These are phyloP conservation scores for Ptychochromis oligacanthus DNA, from an alignment of 2,113 vertebrate genomes.

Conservation along the genomic window DNA sequence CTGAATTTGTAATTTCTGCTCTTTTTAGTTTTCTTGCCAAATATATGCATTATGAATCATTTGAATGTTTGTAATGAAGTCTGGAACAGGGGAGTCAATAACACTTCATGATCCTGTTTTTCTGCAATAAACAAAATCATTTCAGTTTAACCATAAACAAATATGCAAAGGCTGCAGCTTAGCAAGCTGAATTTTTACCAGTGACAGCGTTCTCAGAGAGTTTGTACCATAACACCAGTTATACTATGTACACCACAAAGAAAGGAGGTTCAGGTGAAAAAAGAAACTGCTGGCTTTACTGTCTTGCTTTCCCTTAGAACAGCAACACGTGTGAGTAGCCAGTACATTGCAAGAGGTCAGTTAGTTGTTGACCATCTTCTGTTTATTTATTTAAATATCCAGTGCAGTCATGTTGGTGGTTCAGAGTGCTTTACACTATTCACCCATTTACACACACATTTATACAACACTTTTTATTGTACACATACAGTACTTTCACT, in stretches of 20 bases:
- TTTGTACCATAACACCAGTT: not conserved
- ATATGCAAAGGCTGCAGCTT: not conserved
- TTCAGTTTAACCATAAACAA: not conserved
- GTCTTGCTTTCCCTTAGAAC: not conserved
- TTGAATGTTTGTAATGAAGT: constrained; percentile 1
- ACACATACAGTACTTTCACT: too few relatives aligned
- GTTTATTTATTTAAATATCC: too few relatives aligned
- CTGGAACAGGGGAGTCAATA: not conserved
- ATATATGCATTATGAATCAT: not conserved
- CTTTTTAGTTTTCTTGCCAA: not conserved
- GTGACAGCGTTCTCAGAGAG: not conserved
- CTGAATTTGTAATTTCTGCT: not conserved
- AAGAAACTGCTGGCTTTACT: not conserved
- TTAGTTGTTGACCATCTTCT: too few relatives aligned
- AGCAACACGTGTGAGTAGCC: not conserved
- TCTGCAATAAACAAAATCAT: not conserved
- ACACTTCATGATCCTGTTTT: not conserved
- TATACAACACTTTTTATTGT: too few relatives aligned
- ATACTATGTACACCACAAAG: not conserved
- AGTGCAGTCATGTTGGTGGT: not conserved
- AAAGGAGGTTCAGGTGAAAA: not conserved
- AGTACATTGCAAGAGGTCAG: not conserved
- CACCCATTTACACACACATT: too few relatives aligned
- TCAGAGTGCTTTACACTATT: too few relatives aligned
- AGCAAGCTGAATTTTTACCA: not conserved